A percentile compares a stretch with the other conserved stretches of the same genome.
Evolutionary conservation across 2,888 invertebrate genomes (phyloP).

Genomic region (Arenicola marina): DNA sequence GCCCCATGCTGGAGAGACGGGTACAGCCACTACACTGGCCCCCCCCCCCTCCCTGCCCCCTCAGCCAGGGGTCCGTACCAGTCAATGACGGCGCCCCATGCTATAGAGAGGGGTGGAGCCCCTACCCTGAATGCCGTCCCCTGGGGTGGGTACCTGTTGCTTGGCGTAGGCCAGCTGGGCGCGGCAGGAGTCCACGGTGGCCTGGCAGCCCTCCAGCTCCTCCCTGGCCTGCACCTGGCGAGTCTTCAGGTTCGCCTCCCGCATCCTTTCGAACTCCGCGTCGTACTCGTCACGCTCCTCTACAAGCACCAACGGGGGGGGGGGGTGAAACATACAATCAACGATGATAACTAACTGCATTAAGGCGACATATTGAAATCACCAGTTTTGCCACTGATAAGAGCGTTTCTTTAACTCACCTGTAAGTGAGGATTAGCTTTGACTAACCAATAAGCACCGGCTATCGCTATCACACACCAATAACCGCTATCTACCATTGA

Average conservation of each 20-base stretch:
- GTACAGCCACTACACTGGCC: too few species aligned
- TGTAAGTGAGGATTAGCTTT: too few species aligned
- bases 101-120: too few species aligned
- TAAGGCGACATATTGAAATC: background rate
- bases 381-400: background rate
- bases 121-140: too few species aligned
- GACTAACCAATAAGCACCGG: too few species aligned
- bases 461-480: too few species aligned
- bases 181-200: slow-evolving; percentile 50
- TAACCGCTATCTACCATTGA: too few species aligned
- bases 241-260: slow-evolving; percentile 57
- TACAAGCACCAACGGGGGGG: background rate
- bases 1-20: too few species aligned
- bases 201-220: slow-evolving; percentile 45
- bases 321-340: background rate
- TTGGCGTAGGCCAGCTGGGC: slow-evolving; percentile 50
- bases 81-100: too few species aligned
- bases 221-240: slow-evolving; percentile 56
- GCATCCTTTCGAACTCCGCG: slow-evolving; percentile 59
- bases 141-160: slow-evolving; percentile 55
- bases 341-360: background rate
- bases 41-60: too few species aligned
- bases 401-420: too few species aligned
- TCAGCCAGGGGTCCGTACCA: too few species aligned
- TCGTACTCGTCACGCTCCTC: slow-evolving; percentile 61